Evolutionary conservation across 2,113 vertebrate genomes (phyloP), one percentile per base, ranked within the genome.

Genomic region (Sterna hirundo): DNA sequence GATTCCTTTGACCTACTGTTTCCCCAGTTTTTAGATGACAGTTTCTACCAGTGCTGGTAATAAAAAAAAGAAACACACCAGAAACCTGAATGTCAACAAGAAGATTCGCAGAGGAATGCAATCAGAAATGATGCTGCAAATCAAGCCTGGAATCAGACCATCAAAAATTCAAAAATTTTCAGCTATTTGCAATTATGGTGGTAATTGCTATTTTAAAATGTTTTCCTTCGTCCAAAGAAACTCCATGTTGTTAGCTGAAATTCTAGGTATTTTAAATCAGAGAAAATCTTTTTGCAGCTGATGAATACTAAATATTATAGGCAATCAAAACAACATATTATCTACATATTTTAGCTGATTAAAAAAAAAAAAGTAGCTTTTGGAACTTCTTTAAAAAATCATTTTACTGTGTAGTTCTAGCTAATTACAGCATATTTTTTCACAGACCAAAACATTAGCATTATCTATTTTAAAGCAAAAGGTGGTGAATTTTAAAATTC

Each of bases 131-230:
- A 86, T 95, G 96, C 91, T 98, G 93, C 96, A 98, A 98, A 98
- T 98, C 97, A 98, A 98, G 96, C 85, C 78, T 95, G 96, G 92
- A 97, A 97, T 97, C 97, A 98, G 92, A 97, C 88, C 79, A 97
- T 98, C 90, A 97, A 97, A 98, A 97, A 97, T 97, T 96, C 81
- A 97, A 95, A 97, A 98, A 97, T 85, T 97, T 98, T 94, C 93
- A 97, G 91, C 94, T 97, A 97, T 98, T 98, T 97, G 95, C 96
- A 98, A 97, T 98, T 98, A 98, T 9, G 2, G 89, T 81, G 88
- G 96, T 98, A 98, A 98, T 98, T 98, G 97, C 96, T 98, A 97
- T 98, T 98, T 98, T 97, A 98, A 97, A 97, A 97, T 98, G 96
- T 98, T 98, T 98, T 97, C 78, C 95, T 97, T 97, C 94, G 98